Conservation (phyloP, 2,797 vertebrate genomes). For the Sebastes variabilis region DNA sequence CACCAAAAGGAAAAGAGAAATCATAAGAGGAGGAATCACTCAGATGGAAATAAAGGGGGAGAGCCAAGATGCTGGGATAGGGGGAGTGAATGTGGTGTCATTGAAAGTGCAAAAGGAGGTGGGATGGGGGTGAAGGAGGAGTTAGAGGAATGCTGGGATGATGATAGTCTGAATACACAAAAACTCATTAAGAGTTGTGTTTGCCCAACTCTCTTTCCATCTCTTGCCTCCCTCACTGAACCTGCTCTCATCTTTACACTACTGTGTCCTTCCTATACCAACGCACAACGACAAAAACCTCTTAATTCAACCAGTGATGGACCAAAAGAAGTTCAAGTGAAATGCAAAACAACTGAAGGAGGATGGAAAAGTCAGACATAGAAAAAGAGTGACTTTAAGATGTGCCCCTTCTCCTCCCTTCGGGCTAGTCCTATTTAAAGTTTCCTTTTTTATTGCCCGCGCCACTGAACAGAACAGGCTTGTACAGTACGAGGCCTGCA, state of each 20-base stretch:
- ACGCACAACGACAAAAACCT: slow-evolving; percentile 13
- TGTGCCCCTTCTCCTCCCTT: slow-evolving; percentile 24
- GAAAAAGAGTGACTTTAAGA: slow-evolving; percentile 19
- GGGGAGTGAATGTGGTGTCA: slow-evolving; percentile 46
- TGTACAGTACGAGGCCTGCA: slow-evolving; percentile 57
- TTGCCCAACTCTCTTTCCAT: not conserved
- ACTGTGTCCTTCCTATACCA: not conserved
- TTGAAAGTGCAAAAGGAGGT: slow-evolving; percentile 47
- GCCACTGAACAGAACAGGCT: slow-evolving; percentile 55
- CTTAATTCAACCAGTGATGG: not conserved
- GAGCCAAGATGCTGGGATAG: slow-evolving; percentile 26
- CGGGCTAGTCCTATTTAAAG: slow-evolving; percentile 61
- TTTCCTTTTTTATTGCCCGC: slow-evolving; percentile 50
- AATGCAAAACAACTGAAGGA: not conserved
- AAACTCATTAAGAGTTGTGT: slow-evolving; percentile 40
- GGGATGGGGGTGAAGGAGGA: slow-evolving; percentile 32
- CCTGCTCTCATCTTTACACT: not conserved
- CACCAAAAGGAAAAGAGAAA: slow-evolving; percentile 3
- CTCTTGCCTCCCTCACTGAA: not conserved
- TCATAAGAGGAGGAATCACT: slow-evolving; percentile 18
- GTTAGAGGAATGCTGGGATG: slow-evolving; percentile 45
- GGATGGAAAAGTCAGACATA: not conserved
- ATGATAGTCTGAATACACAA: slow-evolving; percentile 47
- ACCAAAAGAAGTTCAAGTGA: slow-evolving; percentile 9
- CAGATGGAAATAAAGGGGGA: slow-evolving; percentile 31